These are phyloP conservation scores for Nesometra sesokonis DNA, from an alignment of 35 echinoderm and acorn worm genomes.

Conservation along the genomic window DNA sequence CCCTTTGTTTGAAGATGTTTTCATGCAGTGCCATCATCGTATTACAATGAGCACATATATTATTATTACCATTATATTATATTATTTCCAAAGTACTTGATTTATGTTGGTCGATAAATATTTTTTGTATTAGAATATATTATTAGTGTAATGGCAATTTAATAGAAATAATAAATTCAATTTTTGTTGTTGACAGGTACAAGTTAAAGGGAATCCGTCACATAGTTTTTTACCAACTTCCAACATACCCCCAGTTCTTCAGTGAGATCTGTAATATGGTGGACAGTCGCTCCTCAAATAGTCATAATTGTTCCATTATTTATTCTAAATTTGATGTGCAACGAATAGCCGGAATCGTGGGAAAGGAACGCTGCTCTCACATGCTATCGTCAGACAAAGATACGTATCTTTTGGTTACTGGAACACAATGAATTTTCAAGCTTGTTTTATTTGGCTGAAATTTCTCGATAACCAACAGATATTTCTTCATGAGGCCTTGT, in stretches of 20 bases:
- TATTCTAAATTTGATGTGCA: slow-evolving; percentile 79
- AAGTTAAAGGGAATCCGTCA: slow-evolving; percentile 55
- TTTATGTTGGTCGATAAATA: no score
- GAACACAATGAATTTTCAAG: not conserved
- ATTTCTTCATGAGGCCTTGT: no score
- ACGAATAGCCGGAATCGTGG: slow-evolving; percentile 51
- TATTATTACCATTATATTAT: no score
- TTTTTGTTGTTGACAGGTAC: slow-evolving; percentile 26
- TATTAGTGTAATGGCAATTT: no score
- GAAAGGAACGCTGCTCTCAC: slow-evolving; percentile 31
- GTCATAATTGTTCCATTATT: slow-evolving; percentile 55
- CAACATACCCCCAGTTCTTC: slow-evolving; percentile 80
- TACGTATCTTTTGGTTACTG: slow-evolving; percentile 66
- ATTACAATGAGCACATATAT: no score
- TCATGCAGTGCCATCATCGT: no score
- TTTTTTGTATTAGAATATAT: no score
- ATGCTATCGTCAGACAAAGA: slow-evolving; percentile 70
- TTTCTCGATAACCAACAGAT: no score
- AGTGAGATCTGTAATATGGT: slow-evolving; percentile 97
- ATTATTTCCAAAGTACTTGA: no score
- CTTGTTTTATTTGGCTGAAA: no score
- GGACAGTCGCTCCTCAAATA: slow-evolving; percentile 15
- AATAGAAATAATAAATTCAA: no score
- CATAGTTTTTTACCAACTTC: slow-evolving; percentile 90
- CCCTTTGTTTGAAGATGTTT: no score